A percentile compares a stretch with the other conserved stretches of the same genome.
These are phyloP conservation scores for Orussus abietinus DNA, from an alignment of 1,140 invertebrate species.

Conservation along the genomic window DNA sequence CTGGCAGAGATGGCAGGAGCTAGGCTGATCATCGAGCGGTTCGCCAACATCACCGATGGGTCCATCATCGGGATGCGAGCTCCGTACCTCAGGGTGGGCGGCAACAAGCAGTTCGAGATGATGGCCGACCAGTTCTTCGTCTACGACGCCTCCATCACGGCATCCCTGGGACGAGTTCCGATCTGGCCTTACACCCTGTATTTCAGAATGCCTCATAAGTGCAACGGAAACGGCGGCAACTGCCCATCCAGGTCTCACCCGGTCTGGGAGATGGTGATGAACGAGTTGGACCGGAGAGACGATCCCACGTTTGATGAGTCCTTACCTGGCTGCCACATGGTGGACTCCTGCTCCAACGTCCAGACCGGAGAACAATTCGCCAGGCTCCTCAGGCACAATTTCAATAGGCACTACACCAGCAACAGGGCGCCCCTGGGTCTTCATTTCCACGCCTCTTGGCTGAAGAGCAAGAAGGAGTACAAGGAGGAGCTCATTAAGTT, in stretches of 20 bases:
- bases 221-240: slow-evolving; percentile 88
- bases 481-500: slow-evolving; percentile 89
- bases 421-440: slow-evolving; percentile 92
- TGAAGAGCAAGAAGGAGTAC: slow-evolving; percentile 92
- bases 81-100: slow-evolving; percentile 86
- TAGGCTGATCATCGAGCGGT: slow-evolving; percentile 79
- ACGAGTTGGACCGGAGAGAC: slow-evolving; percentile 86
- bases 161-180: slow-evolving; percentile 79
- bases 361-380: slow-evolving; percentile 84
- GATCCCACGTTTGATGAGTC: slow-evolving; percentile 88
- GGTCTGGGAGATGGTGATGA: slow-evolving; percentile 96
- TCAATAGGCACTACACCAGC: slow-evolving; percentile 87
- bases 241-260: slow-evolving; percentile 86
- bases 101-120: slow-evolving; percentile 94
- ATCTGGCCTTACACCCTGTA: slow-evolving; percentile 96
- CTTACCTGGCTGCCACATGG: slow-evolving; percentile 88
- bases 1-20: slow-evolving; percentile 94
- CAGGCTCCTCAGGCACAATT: slow-evolving; percentile 85
- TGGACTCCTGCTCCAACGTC: slow-evolving; percentile 90
- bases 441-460: slow-evolving; percentile 92
- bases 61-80: slow-evolving; percentile 85
- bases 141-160: slow-evolving; percentile 91
- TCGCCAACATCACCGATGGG: slow-evolving; percentile 88
- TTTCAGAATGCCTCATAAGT: slow-evolving; percentile 93
- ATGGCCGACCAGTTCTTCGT: slow-evolving; percentile 94